Conservation (phyloP, 2,888 invertebrate genomes). For the Eurois occulta region DNA sequence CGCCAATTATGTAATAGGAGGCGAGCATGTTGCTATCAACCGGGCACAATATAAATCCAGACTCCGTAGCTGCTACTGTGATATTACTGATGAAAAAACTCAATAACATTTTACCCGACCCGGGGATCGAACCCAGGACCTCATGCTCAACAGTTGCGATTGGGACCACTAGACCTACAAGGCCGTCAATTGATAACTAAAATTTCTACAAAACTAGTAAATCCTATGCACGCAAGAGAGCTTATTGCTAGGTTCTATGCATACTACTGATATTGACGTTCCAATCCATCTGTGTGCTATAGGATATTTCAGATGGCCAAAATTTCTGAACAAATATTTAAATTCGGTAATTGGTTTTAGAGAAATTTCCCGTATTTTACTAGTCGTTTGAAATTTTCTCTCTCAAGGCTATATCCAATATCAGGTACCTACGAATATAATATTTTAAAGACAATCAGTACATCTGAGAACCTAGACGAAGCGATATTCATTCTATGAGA, state of each 20-base stretch:
- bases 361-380: neutral
- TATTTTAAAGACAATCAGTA: neutral
- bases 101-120: neutral
- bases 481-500: neutral
- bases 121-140: no score
- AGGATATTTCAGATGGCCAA: conserved; percentile 1
- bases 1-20: neutral
- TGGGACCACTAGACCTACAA: neutral
- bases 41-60: neutral
- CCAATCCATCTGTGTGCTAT: neutral
- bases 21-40: neutral
- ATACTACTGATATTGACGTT: neutral
- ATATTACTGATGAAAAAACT: neutral
- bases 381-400: neutral
- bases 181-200: neutral
- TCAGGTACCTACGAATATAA: neutral
- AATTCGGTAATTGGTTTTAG: conserved; percentile 1
- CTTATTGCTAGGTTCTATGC: neutral
- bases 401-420: neutral
- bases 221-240: neutral
- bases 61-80: neutral
- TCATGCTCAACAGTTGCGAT: neutral
- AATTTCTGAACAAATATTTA: conserved; percentile 6
- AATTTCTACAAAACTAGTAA: neutral
- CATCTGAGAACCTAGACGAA: neutral